Evolutionary conservation across 2,113 vertebrate genomes (phyloP).

Genomic region (Hippolais icterina): DNA sequence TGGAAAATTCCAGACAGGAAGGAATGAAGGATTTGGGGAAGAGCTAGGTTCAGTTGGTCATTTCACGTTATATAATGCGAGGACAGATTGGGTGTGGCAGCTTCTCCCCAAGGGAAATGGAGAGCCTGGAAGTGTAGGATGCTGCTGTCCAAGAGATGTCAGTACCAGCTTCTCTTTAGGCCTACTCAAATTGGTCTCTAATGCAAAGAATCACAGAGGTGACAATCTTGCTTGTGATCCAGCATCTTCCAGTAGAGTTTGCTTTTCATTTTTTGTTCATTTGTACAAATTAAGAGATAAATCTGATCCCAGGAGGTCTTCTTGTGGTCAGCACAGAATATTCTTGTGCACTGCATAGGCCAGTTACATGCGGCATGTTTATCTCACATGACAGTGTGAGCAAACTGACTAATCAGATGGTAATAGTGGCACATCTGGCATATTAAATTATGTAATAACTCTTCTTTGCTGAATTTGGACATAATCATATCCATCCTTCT

Average conservation of each 20-base stretch:
- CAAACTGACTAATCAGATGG: neutral
- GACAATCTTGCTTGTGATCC: neutral
- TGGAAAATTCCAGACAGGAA: neutral
- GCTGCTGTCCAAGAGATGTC: neutral
- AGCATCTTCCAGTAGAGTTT: neutral
- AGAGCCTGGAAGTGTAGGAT: neutral
- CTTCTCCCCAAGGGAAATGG: neutral
- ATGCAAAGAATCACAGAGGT: neutral
- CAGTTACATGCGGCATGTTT: neutral
- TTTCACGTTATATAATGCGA: neutral
- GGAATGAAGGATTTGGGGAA: neutral
- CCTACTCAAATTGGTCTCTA: neutral
- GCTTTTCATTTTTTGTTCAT: neutral
- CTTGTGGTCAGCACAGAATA: neutral
- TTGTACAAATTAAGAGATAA: neutral
- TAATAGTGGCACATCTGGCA: neutral
- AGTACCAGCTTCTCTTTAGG: neutral
- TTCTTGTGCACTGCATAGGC: accelerated
- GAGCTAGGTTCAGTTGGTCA: neutral
- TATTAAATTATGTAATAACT: neutral
- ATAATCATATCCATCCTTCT: neutral
- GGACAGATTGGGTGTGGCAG: neutral
- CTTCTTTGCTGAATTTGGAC: neutral
- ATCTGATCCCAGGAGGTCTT: neutral
- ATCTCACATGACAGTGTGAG: neutral